Base-by-base conservation (phyloP, 2,113 vertebrate species). In the Aspiorhynchus laticeps region DNA sequence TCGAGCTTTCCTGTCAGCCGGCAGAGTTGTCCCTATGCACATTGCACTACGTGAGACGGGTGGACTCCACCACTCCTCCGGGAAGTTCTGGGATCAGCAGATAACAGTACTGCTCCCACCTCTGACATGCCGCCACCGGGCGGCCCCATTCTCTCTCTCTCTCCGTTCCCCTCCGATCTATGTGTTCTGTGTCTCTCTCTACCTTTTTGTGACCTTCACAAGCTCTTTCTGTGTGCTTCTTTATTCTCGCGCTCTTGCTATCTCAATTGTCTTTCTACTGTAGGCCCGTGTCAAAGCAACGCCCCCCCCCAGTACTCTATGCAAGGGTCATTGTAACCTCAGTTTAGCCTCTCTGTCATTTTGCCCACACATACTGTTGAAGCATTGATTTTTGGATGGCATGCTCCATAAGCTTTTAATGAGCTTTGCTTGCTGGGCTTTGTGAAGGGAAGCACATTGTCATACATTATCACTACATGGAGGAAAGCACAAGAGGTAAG, bases 1-100 rank as follows among this genome's bases (percentile, higher is more conserved):
- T 95, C 93, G 93, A 94, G 92, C 92, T 92, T 97, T 98, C 97
- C 96, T 97, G 94, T 96, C 92, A 94, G 96, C 94, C 92, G 86
- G 88, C 93, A 93, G 93, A 92, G 86, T 61, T 0, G 83, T 89
- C 92, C 94, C 89, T 87, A 87, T 90, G 87, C 88, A 24, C 87
- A 88, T 91, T 93, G 91, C 93, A 92, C 93, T 95, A 89, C 74
- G 90, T 92, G 95, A 95, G 95, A 95, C 63, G 89, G 92, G 88
- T 92, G 91, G 92, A 93, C 95, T 96, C 95, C 91, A 92, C 94
- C 89, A 95, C 95, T 95, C 95, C 94, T 91, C 91, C 48, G 93
- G 97, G 97, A 98, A 97, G 96, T 96, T 95, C 97, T 97, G 97
- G 93, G 95, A 96, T 95, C 91, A 89, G 93, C 88, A 97, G 97